Evolutionary conservation across 1,140 invertebrate species (phyloP).

Genomic region (Dreissena polymorpha): DNA sequence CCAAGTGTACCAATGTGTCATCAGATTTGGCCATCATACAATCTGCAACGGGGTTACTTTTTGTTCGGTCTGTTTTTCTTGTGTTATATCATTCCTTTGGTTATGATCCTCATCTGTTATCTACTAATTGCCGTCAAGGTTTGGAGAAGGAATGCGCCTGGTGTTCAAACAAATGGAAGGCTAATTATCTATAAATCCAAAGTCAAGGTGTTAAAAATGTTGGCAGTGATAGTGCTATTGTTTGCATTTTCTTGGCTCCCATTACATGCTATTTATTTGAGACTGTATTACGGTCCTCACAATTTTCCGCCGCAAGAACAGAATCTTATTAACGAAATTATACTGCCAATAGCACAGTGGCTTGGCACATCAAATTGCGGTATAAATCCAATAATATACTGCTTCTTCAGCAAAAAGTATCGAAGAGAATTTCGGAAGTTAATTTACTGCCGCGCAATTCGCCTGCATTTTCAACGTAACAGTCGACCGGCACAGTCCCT

Average conservation of each 20-base stretch:
- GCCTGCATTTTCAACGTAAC: conserved; percentile 15
- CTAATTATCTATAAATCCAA: conserved; percentile 75
- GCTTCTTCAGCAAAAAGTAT: conserved; percentile 98
- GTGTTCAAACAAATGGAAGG: conserved; percentile 74
- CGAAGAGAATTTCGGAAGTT: conserved; percentile 87
- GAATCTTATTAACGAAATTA: conserved; percentile 88
- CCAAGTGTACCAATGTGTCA: conserved; percentile 61
- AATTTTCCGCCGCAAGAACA: conserved; percentile 82
- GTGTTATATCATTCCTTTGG: conserved; percentile 94
- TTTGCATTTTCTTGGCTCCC: conserved; percentile 97
- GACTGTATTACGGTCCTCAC: conserved; percentile 58
- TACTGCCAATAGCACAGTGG: conserved; percentile 96
- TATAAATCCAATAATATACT: conserved; percentile 98
- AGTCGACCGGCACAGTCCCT: conserved; percentile 42
- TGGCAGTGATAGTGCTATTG: conserved; percentile 94
- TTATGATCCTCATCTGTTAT: conserved; percentile 94
- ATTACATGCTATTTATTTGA: conserved; percentile 84
- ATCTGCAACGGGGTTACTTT: conserved; percentile 91
- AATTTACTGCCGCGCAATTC: conserved; percentile 20
- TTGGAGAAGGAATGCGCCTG: conserved; percentile 91
- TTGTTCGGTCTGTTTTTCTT: conserved; percentile 92
- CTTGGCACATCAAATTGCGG: conserved; percentile 96
- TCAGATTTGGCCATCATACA: conserved; percentile 75
- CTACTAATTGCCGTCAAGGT: conserved; percentile 95
- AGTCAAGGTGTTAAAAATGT: conserved; percentile 93